Evolutionary conservation across 2,888 invertebrate genomes (phyloP).

Genomic region (Quadroppia sp.): DNA sequence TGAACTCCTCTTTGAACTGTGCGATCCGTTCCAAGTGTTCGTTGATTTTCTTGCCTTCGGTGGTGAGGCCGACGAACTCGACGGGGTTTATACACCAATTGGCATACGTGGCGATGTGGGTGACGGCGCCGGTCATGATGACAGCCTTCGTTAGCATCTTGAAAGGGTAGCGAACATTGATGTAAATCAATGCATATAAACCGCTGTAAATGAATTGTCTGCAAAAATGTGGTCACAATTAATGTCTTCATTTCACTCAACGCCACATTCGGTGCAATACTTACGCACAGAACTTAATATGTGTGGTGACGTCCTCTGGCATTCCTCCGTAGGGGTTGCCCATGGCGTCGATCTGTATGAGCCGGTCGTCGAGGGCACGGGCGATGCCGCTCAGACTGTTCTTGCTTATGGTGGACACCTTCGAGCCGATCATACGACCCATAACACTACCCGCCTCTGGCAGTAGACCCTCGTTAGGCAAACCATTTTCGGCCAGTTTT

Average conservation of each 20-base stretch:
- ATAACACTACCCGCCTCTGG: background rate
- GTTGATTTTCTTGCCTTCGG: background rate
- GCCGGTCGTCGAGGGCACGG: background rate
- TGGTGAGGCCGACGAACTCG: background rate
- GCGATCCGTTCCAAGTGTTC: background rate
- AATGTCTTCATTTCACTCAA: background rate
- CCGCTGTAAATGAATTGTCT: slow-evolving; percentile 28
- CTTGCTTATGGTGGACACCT: background rate
- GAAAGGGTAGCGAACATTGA: background rate
- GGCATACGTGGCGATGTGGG: background rate
- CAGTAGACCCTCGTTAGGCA: too few relatives aligned
- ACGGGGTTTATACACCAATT: slow-evolving; percentile 1
- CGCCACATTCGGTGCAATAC: background rate
- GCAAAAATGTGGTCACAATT: background rate
- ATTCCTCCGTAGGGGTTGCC: slow-evolving; percentile 12
- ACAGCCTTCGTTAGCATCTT: background rate
- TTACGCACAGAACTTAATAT: slow-evolving; percentile 14
- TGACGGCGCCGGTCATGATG: background rate
- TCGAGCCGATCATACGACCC: background rate
- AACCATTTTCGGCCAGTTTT: background rate
- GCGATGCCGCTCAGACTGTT: background rate
- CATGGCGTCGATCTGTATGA: background rate
- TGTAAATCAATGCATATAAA: background rate
- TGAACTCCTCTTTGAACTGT: background rate
- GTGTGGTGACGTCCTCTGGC: background rate